Evolutionary conservation across 1,140 invertebrate species (phyloP).

Genomic region (Brachionus paranguensis): DNA sequence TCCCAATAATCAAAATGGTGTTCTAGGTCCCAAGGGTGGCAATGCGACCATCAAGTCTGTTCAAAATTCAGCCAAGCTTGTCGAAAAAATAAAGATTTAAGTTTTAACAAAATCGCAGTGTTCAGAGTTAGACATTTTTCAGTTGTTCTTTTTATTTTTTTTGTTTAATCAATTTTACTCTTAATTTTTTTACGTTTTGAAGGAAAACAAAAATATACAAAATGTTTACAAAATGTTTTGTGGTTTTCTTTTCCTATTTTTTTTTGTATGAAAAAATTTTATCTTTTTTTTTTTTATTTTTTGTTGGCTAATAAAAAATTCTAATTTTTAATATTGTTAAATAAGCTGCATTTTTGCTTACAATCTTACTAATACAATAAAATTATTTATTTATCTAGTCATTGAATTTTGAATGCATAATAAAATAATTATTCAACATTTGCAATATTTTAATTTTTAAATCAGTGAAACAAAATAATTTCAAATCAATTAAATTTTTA

Average conservation of each 20-base stretch:
- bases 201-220: neutral
- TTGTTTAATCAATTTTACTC: neutral
- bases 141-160: neutral
- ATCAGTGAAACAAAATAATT: too few species aligned
- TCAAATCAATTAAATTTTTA: too few species aligned
- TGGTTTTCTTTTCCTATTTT: neutral
- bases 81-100: constrained; percentile 4
- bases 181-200: neutral
- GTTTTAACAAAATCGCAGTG: neutral
- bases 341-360: neutral
- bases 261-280: neutral
- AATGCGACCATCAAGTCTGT: neutral
- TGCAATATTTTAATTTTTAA: neutral
- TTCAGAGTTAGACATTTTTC: neutral
- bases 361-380: neutral
- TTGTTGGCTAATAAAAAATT: neutral
- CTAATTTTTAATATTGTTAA: neutral
- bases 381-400: neutral
- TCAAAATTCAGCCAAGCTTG: neutral
- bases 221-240: neutral
- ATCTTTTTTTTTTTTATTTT: neutral
- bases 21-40: neutral
- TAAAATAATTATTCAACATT: neutral
- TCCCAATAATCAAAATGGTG: neutral
- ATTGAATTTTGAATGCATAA: neutral